phyloP scores from a whole-genome alignment of 1,140 invertebrate genomes.

The Heliconius nattereri region DNA sequence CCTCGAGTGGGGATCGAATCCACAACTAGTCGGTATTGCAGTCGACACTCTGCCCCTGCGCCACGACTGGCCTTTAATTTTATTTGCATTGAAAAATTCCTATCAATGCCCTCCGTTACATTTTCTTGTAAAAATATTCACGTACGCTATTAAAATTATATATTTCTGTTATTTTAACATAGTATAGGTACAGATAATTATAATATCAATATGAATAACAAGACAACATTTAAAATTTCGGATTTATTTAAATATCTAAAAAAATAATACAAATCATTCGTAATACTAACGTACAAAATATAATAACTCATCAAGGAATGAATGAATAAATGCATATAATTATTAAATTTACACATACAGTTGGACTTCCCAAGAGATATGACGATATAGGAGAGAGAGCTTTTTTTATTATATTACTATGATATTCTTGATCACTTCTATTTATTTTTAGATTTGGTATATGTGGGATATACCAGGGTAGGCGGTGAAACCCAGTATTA shows the following conservation, averaged over 20 bases:
- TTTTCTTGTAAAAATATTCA: too few relatives aligned
- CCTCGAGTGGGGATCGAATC: too few relatives aligned
- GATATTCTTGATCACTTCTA: not conserved
- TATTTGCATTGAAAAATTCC: too few relatives aligned
- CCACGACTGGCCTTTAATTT: too few relatives aligned
- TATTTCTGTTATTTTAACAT: too few relatives aligned
- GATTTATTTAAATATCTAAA: conserved; percentile 46
- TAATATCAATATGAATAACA: not conserved
- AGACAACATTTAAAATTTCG: conserved; percentile 18
- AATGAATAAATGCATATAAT: conserved; percentile 47
- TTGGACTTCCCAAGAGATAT: not conserved
- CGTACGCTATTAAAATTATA: too few relatives aligned
- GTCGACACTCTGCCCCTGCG: too few relatives aligned
- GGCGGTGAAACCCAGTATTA: too few relatives aligned
- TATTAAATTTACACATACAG: not conserved
- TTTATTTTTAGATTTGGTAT: too few relatives aligned
- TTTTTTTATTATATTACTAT: not conserved
- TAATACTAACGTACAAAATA: conserved; percentile 40
- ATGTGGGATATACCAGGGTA: too few relatives aligned
- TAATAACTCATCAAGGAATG: conserved; percentile 46
- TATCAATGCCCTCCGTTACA: too few relatives aligned
- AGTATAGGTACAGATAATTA: not conserved
- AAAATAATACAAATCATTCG: conserved; percentile 45
- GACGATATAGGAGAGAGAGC: not conserved
- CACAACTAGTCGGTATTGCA: too few relatives aligned